Evolutionary conservation across 1,140 invertebrate genomes (phyloP).

Genomic region (Caligus rogercresseyi): DNA sequence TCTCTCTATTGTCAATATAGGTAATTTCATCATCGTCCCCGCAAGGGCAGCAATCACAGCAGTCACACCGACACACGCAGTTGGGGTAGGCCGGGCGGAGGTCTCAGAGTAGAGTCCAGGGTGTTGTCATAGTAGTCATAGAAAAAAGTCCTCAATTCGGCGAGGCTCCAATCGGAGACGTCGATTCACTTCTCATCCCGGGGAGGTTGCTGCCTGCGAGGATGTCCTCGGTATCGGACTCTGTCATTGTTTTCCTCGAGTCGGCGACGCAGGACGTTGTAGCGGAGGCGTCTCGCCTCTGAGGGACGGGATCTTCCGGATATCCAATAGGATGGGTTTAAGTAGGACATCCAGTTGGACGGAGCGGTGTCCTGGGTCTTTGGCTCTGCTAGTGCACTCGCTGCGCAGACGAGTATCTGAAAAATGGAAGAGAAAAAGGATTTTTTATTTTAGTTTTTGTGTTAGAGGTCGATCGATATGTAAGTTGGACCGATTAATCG

Average conservation of each 20-base stretch:
- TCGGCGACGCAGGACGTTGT: background rate
- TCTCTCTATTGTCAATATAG: background rate
- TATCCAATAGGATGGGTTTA: background rate
- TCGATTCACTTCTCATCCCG: background rate
- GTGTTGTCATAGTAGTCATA: background rate
- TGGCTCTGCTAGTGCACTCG: conserved; percentile 12
- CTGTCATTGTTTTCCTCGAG: background rate
- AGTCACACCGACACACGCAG: background rate
- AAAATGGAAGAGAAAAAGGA: background rate
- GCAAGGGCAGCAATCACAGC: background rate
- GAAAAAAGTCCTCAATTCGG: background rate
- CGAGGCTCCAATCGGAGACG: background rate
- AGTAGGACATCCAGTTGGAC: background rate
- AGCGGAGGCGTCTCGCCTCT: background rate
- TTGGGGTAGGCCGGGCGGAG: background rate
- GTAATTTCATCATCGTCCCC: background rate
- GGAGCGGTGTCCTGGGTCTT: background rate
- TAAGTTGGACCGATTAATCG: too few species aligned
- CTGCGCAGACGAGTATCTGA: background rate
- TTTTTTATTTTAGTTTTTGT: too few species aligned
- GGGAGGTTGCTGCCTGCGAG: background rate
- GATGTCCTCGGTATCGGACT: background rate
- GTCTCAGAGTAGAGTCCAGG: background rate
- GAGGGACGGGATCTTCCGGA: background rate
- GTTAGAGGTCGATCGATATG: too few species aligned